Evolutionary conservation across 2,113 vertebrate genomes (phyloP), one percentile per base, ranked within the genome.

Genomic region (Colistium nudipinnis): DNA sequence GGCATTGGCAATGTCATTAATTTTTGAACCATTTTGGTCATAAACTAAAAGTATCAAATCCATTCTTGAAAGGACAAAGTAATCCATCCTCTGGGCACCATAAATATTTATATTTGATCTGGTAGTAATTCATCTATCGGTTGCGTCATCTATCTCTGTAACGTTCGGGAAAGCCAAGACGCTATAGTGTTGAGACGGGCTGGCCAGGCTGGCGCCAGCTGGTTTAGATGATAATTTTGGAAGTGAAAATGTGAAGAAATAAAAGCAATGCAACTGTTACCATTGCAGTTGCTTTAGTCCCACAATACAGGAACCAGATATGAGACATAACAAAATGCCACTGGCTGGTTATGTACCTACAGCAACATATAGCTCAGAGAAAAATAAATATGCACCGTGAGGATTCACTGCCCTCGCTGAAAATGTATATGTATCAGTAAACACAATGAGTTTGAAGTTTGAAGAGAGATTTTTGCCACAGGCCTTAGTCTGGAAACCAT

Each of bases 371-470:
- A n/a, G n/a, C n/a, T n/a, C n/a, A n/a, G n/a, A n/a, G n/a, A n/a
- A n/a, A n/a, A n/a, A n/a, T n/a, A n/a, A n/a, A n/a, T n/a, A n/a
- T n/a, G n/a, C n/a, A n/a, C n/a, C n/a, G n/a, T n/a, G n/a, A n/a
- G n/a, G n/a, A n/a, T n/a, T n/a, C n/a, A 66, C 87, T 78, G 86
- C 75, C 78, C 70, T 82, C 59, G 74, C 62, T 84, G 87, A 81
- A 78, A 89, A 88, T 90, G 30, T 85, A 82, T 81, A 86, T 70
- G 78, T 80, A 83, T 89, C 75, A 62, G 76, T 81, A 90, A 90
- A 92, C 85, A 81, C 85, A 85, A 86, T 80, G 71, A 56, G 83
- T 65, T 20, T 30, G 66, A 30, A 38, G 67, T 72, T 83, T 80
- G 13, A 44, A 61, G 35, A 72, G 54, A 83, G 20, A 31, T 47